These are phyloP conservation scores for Latrodectus geometricus DNA, from an alignment of 1,140 invertebrate genomes.

Conservation along the genomic window DNA sequence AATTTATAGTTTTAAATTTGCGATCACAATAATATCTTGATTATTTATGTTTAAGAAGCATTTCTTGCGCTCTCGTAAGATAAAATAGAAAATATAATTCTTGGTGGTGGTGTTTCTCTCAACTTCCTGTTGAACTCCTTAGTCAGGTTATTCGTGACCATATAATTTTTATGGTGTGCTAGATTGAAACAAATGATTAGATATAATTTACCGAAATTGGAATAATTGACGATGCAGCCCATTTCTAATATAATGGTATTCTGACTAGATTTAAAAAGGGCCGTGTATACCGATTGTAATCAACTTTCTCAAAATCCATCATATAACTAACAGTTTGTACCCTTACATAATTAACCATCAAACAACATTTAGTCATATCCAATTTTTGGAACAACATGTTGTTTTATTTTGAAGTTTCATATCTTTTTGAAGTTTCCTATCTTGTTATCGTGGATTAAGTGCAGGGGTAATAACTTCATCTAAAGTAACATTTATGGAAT, in stretches of 20 bases:
- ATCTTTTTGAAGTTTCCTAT: too few relatives aligned
- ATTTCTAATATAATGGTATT: too few relatives aligned
- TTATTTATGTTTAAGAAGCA: too few relatives aligned
- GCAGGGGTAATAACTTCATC: too few relatives aligned
- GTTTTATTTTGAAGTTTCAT: conserved; percentile 4
- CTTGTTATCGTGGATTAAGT: too few relatives aligned
- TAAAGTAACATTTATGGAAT: too few relatives aligned
- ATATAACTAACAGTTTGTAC: not conserved
- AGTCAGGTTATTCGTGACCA: not conserved
- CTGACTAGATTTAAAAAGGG: too few relatives aligned
- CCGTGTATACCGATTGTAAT: too few relatives aligned
- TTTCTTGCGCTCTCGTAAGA: not conserved
- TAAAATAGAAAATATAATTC: conserved; percentile 1
- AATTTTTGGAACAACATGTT: conserved; percentile 20
- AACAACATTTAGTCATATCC: not conserved
- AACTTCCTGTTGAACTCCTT: not conserved
- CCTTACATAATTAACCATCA: not conserved
- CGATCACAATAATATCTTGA: not conserved
- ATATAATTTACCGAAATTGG: too few relatives aligned
- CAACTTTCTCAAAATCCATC: too few relatives aligned
- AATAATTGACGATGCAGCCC: too few relatives aligned
- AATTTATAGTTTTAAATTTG: not conserved
- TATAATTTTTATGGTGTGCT: not conserved
- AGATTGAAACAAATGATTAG: too few relatives aligned
- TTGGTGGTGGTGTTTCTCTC: not conserved